phyloP scores from a whole-genome alignment of 2,888 invertebrate species.

The Acleris laterana region DNA sequence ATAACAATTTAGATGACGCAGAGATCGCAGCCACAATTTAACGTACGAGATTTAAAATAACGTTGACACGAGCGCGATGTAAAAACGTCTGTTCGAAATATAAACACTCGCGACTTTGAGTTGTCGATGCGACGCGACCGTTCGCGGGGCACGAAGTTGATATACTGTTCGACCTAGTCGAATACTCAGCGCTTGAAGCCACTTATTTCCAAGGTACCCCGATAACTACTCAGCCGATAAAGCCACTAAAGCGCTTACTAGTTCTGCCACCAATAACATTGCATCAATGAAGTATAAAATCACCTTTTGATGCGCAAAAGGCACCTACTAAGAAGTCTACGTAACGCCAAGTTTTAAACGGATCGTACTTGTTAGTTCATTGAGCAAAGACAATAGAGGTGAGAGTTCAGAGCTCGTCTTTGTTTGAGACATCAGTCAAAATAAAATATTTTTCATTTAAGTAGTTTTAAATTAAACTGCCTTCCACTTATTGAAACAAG shows the following conservation, averaged over 20 bases:
- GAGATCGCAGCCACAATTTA: conserved; percentile 22
- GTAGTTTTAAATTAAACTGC: conserved; percentile 18
- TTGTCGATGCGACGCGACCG: conserved; percentile 55
- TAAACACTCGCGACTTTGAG: conserved; percentile 55
- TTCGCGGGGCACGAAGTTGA: conserved; percentile 60
- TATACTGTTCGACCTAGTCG: conserved; percentile 58
- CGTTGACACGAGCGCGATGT: conserved; percentile 16
- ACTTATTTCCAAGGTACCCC: conserved; percentile 27
- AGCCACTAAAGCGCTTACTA: conserved; percentile 49
- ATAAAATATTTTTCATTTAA: conserved; percentile 20
- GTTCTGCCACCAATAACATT: conserved; percentile 43
- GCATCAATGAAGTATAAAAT: conserved; percentile 37
- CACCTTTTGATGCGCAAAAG: conserved; percentile 27
- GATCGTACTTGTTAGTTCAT: conserved; percentile 1
- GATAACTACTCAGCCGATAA: conserved; percentile 37
- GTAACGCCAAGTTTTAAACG: conserved; percentile 2
- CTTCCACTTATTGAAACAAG: conserved; percentile 31
- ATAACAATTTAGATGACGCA: conserved; percentile 8
- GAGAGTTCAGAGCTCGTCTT: conserved; percentile 23
- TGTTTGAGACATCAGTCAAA: conserved; percentile 20
- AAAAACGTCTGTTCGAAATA: conserved; percentile 25
- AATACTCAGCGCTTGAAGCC: conserved; percentile 59
- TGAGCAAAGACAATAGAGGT: conserved; percentile 31
- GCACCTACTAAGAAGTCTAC: conserved; percentile 24
- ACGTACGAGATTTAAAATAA: conserved; percentile 9